A percentile compares a stretch with the other conserved stretches of the same genome.
phyloP scores from a whole-genome alignment of 2,888 invertebrate genomes.

The Pegoplata infirma region DNA sequence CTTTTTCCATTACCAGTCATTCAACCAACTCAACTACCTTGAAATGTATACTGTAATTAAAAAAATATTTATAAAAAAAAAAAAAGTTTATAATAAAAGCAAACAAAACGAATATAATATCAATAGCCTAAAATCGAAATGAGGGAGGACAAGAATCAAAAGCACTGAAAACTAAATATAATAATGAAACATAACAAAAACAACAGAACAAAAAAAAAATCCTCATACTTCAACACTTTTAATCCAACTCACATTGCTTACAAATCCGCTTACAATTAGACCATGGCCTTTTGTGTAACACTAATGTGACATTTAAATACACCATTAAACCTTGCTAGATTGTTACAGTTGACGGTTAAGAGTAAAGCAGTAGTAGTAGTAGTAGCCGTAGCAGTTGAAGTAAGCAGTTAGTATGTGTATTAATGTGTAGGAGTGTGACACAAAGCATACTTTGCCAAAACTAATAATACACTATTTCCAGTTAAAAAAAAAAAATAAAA shows the following conservation, averaged over 20 bases:
- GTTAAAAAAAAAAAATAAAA: background rate
- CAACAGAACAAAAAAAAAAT: constrained; percentile 17
- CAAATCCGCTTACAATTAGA: constrained; percentile 56
- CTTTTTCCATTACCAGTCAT: too few relatives aligned
- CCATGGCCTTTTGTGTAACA: constrained; percentile 52
- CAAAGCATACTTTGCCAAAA: background rate
- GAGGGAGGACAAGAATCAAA: background rate
- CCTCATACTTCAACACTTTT: constrained; percentile 48
- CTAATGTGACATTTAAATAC: constrained; percentile 56
- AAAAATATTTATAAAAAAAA: background rate
- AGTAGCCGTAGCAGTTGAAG: too few relatives aligned
- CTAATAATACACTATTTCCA: background rate
- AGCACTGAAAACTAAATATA: too few relatives aligned
- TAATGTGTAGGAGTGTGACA: background rate
- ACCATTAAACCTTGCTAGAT: constrained; percentile 35
- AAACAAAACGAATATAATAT: background rate
- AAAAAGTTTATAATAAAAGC: background rate
- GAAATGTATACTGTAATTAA: background rate
- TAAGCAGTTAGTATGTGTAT: background rate
- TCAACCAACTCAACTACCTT: background rate
- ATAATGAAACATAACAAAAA: background rate
- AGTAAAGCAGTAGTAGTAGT: background rate
- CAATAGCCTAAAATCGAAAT: background rate
- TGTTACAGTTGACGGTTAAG: background rate
- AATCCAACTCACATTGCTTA: constrained; percentile 33